Conservation (phyloP, 2,113 vertebrate species). For the Semnornis frantzii region DNA sequence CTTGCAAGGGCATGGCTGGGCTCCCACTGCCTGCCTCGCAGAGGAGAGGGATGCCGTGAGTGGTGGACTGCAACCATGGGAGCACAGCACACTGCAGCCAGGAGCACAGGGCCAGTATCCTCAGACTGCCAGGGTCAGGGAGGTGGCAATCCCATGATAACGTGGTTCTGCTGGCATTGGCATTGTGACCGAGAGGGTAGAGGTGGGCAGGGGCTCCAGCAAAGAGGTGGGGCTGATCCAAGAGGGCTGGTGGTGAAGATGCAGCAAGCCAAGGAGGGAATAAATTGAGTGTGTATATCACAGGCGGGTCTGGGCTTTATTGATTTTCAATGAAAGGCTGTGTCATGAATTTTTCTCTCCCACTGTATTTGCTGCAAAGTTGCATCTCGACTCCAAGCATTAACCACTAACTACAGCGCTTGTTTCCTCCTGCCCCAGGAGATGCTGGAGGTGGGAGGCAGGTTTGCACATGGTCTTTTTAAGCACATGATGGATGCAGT, state of each 20-base stretch:
- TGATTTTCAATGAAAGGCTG: constrained; percentile 67
- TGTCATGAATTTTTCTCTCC: constrained; percentile 62
- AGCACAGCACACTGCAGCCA: not conserved
- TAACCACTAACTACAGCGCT: constrained; percentile 41
- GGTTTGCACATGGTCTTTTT: constrained; percentile 5
- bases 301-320: constrained; percentile 55
- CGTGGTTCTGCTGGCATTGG: not conserved
- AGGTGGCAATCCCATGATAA: not conserved
- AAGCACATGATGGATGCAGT: not conserved
- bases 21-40: accelerated
- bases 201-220: not conserved
- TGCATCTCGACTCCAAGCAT: constrained; percentile 26
- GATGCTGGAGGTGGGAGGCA: not conserved
- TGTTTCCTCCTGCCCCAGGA: not conserved
- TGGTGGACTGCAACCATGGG: not conserved
- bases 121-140: not conserved
- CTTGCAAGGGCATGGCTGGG: accelerated
- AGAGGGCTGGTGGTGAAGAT: not conserved
- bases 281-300: constrained; percentile 59
- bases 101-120: not conserved
- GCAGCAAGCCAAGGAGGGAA: not conserved
- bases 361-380: constrained; percentile 47
- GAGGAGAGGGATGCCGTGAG: not conserved
- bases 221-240: not conserved
- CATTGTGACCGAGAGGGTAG: not conserved